Evolutionary conservation across 2,113 vertebrate species (phyloP), one percentile per base, ranked within the genome.

Genomic region (Psilopsiagon aymara): DNA sequence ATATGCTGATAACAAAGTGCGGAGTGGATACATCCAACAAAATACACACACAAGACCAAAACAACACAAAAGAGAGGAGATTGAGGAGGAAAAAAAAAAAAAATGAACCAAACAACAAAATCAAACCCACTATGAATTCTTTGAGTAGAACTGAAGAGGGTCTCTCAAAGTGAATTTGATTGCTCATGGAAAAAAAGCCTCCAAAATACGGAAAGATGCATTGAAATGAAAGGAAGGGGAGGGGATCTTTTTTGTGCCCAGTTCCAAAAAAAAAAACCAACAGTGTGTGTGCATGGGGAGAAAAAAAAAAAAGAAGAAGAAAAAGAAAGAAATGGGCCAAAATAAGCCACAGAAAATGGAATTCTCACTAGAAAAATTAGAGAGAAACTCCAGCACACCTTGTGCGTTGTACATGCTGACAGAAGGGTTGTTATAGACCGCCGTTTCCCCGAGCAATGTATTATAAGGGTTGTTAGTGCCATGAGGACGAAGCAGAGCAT

Each of bases 401-500:
- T 99, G 99, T 98, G 99, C 97, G 99, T 99, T 99, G 99, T 99
- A 99, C 99, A 99, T 99, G 99, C 99, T 99, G 99, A 99, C 98
- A 97, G 99, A 98, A 97, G 99, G 99, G 99, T 99, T 99, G 99
- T 99, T 99, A 99, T 99, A 99, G 99, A 99, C 98, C 95, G 99
- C 99, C 96, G 99, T 99, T 98, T 99, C 99, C 98, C 99, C 99
- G 97, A 99, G 99, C 99, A 99, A 99, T 98, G 99, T 99, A 98
- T 99, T 99, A 99, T 99, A 99, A 98, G 99, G 99, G 99, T 99
- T 99, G 99, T 99, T 99, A 99, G 99, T 99, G 98, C 99, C 99
- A 99, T 99, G 99, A 98, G 99, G 99, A 99, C 99, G 99, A 98
- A 99, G 99, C 97, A 99, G 99, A 98, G 99, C 99, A 98, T 99